These are phyloP conservation scores for Lomographa bimaculata DNA, from an alignment of 2,888 invertebrate species.

Conservation along the genomic window DNA sequence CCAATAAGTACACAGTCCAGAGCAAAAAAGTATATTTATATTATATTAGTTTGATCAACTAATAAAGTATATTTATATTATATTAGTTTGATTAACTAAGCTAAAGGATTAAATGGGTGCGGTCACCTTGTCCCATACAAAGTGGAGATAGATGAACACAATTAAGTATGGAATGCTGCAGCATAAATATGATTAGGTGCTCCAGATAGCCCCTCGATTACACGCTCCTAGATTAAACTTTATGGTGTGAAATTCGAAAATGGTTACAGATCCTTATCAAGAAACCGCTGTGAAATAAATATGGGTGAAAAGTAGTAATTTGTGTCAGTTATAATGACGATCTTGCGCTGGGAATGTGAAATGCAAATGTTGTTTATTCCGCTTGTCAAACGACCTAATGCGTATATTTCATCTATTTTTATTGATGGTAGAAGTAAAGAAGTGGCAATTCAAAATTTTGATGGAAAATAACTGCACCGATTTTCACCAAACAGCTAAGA, in stretches of 20 bases:
- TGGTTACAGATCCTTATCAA: constrained; percentile 9
- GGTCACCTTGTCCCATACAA: constrained; percentile 21
- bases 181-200: constrained; percentile 26
- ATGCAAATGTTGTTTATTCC: background rate
- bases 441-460: too few species aligned
- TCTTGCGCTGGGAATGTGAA: background rate
- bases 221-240: constrained; percentile 31
- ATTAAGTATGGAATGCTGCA: constrained; percentile 27
- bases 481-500: too few species aligned
- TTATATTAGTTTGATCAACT: too few species aligned
- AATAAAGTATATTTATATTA: too few species aligned
- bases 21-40: too few species aligned
- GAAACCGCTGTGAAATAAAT: constrained; percentile 6
- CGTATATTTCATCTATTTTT: too few species aligned
- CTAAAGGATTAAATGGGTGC: constrained; percentile 28
- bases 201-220: constrained; percentile 23
- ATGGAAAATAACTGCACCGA: too few species aligned
- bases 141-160: constrained; percentile 17
- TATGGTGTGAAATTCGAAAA: constrained; percentile 22
- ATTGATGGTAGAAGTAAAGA: too few species aligned
- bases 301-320: constrained; percentile 4
- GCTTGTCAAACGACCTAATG: too few species aligned
- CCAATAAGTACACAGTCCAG: too few species aligned
- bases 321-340: constrained; percentile 3
- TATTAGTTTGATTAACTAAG: too few species aligned